phyloP scores from a whole-genome alignment of 2,797 vertebrate species.

The Limosa lapponica region DNA sequence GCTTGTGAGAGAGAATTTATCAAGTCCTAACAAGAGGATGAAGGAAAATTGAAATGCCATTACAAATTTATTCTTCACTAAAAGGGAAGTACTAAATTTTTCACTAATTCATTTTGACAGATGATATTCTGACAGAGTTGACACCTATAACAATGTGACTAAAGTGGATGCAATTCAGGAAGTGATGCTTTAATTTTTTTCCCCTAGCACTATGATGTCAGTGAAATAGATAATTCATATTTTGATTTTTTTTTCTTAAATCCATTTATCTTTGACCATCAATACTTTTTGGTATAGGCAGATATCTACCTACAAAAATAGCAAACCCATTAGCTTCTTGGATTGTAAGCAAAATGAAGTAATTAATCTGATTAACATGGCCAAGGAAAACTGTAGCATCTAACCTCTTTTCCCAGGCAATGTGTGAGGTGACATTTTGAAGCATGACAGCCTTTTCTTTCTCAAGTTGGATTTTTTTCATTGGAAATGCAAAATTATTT shows the following conservation, averaged over 20 bases:
- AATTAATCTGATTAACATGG: neutral
- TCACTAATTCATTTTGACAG: slow-evolving; percentile 49
- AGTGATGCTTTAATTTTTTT: neutral
- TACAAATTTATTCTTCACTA: slow-evolving; percentile 22
- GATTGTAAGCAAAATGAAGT: neutral
- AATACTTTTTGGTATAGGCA: neutral
- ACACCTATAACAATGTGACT: slow-evolving; percentile 40
- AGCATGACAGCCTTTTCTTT: neutral
- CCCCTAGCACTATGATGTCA: neutral
- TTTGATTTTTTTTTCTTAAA: neutral
- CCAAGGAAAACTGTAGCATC: neutral
- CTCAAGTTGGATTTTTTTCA: neutral
- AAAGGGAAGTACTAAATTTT: slow-evolving; percentile 35
- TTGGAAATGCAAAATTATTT: neutral
- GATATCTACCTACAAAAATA: neutral
- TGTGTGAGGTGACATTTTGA: neutral
- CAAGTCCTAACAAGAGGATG: slow-evolving; percentile 23
- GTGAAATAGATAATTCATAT: neutral
- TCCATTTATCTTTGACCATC: neutral
- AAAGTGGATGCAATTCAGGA: slow-evolving; percentile 35
- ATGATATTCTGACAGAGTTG: slow-evolving; percentile 23
- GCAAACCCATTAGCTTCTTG: neutral
- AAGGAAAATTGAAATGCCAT: slow-evolving; percentile 35
- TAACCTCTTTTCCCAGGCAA: neutral
- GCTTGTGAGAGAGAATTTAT: slow-evolving; percentile 26